Percentiles rank a stretch among this genome's conserved stretches.
These are phyloP conservation scores for Anticlea derivata DNA, from an alignment of 2,888 invertebrate genomes.

Conservation along the genomic window DNA sequence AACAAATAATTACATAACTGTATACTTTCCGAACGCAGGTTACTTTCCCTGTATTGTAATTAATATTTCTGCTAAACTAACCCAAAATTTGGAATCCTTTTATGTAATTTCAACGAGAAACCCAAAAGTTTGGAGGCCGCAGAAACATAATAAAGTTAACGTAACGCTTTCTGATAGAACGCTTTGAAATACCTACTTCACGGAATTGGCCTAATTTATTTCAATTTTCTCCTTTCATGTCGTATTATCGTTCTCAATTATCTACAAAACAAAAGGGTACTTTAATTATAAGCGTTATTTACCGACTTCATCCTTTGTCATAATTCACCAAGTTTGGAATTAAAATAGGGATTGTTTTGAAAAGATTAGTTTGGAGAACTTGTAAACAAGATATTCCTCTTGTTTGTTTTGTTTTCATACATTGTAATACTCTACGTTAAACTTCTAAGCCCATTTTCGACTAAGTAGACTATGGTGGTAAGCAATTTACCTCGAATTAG, in stretches of 20 bases:
- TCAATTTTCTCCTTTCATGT: conserved; percentile 54
- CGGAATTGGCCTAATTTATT: conserved; percentile 49
- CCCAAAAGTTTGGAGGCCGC: conserved; percentile 42
- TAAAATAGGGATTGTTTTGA: conserved; percentile 26
- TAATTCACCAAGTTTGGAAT: conserved; percentile 40
- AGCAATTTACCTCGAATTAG: too few relatives aligned
- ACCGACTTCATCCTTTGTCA: conserved; percentile 43
- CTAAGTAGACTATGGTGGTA: too few relatives aligned
- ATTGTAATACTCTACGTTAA: too few relatives aligned
- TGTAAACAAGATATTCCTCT: conserved; percentile 7
- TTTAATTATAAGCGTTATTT: conserved; percentile 49
- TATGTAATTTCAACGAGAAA: conserved; percentile 43
- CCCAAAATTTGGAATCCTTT: conserved; percentile 41
- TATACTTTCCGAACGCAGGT: conserved; percentile 15
- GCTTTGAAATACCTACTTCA: conserved; percentile 39
- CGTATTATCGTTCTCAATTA: conserved; percentile 52
- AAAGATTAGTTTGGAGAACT: conserved; percentile 18
- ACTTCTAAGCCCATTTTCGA: too few relatives aligned
- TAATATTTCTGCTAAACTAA: conserved; percentile 34
- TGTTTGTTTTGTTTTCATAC: background rate
- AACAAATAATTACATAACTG: background rate
- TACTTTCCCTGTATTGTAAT: conserved; percentile 26
- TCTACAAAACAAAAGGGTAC: conserved; percentile 46
- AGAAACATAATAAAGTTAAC: conserved; percentile 39
- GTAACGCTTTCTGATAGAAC: conserved; percentile 41